A percentile compares a stretch with the other conserved stretches of the same genome.
phyloP scores from a whole-genome alignment of 2,113 vertebrate genomes.

The Microcebus jonahi region DNA sequence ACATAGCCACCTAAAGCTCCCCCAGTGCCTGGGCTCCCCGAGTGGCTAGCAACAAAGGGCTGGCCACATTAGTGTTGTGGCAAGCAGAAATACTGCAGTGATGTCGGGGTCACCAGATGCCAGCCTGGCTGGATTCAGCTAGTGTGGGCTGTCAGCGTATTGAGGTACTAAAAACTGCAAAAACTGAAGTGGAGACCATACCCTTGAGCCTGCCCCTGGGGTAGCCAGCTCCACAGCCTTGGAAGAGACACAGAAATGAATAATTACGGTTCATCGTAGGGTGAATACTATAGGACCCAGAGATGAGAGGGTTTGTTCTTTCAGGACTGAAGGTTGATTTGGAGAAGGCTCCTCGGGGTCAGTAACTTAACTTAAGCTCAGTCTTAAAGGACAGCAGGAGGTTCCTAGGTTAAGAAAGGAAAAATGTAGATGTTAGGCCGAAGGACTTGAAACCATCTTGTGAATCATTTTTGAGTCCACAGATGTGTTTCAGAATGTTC shows the following conservation, averaged over 20 bases:
- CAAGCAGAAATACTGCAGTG: not conserved
- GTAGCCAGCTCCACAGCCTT: not conserved
- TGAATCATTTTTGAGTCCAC: slow-evolving; percentile 61
- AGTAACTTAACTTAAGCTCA: not conserved
- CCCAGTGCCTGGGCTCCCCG: not conserved
- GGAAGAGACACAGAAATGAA: not conserved
- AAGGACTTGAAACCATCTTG: slow-evolving; percentile 41
- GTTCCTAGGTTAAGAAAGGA: not conserved
- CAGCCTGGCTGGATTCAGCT: not conserved
- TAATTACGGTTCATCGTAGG: not conserved
- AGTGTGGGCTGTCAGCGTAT: not conserved
- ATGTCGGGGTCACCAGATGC: not conserved
- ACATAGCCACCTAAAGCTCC: not conserved
- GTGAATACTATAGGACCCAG: not conserved
- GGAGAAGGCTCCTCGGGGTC: not conserved
- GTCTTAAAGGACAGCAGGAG: not conserved
- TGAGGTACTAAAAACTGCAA: not conserved
- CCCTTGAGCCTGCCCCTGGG: not conserved
- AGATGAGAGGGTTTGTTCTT: not conserved
- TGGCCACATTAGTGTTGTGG: not conserved
- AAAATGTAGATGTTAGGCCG: not conserved
- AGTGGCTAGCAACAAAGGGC: not conserved
- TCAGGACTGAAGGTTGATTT: not conserved
- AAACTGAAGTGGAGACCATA: not conserved
- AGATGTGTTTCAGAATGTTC: slow-evolving; percentile 61